Base-by-base conservation (phyloP, 2,888 invertebrate genomes). In the Yponomeuta sedellus region DNA sequence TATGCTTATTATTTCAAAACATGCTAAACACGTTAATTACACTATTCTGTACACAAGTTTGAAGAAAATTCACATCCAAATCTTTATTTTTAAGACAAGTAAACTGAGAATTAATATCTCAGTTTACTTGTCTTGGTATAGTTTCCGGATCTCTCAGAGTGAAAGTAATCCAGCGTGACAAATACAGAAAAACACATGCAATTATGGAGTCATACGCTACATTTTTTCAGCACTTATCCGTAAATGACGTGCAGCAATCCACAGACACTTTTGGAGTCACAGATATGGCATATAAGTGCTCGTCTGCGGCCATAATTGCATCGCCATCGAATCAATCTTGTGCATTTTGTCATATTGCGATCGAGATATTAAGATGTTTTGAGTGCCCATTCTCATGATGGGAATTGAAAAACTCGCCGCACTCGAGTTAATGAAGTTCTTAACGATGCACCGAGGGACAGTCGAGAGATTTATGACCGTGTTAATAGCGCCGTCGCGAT, bases 341-440 rank as follows among this genome's bases (percentile, higher is more conserved):
- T 76, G 72, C 77, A 75, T 79, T 81, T 81, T 81, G 80, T 82
- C 80, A 80, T 83, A 85, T 80, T 74, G 72, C 73, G 68, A 74
- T 76, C 72, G 72, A 70, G 70, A 73, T 78, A 79, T 83, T 80
- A 82, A 83, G 80, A 84, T 85, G 71, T 77, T 76, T 75, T 68
- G 68, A 77, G 82, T 73, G 76, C 77, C 69, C 73, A 71, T 82
- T 84, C 83, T 77, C 82, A 81, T 79, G 78, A 72, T 72, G 75
- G 74, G 77, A 76, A 79, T 78, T 81, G 77, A 86, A 87, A 85
- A 86, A 83, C 75, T 73, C 72, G 73, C 74, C 74, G 75, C 81
- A 77, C 71, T 73, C 78, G 74, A 76, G 71, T 77, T 88, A 89
- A 89, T 90, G 85, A 88, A 88, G 87, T 85, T 84, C 83, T 86